phyloP scores from a whole-genome alignment of 1,140 invertebrate species.

The Hyposmocoma kahamanoa region DNA sequence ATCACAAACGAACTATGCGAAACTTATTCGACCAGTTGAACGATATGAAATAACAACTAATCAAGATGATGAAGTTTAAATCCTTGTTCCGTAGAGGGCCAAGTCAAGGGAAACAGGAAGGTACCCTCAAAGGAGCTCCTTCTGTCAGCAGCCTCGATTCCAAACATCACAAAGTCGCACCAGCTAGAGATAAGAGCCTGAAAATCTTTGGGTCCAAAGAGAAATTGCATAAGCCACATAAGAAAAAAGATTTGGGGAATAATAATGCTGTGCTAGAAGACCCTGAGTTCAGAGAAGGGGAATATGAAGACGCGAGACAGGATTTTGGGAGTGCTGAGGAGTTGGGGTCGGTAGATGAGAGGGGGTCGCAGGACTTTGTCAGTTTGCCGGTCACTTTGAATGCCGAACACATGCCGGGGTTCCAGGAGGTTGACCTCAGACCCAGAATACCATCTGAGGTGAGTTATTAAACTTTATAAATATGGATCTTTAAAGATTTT shows the following conservation, averaged over 20 bases:
- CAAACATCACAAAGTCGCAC: slow-evolving; percentile 74
- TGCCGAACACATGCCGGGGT: slow-evolving; percentile 59
- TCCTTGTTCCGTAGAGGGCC: slow-evolving; percentile 85
- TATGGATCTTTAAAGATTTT: no score
- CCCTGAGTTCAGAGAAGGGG: slow-evolving; percentile 40
- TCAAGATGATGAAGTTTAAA: slow-evolving; percentile 87
- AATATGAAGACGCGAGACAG: slow-evolving; percentile 40
- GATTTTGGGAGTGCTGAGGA: slow-evolving; percentile 61
- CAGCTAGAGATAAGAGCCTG: slow-evolving; percentile 59
- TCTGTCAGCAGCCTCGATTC: slow-evolving; percentile 72
- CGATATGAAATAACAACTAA: slow-evolving; percentile 37
- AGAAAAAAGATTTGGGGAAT: slow-evolving; percentile 62
- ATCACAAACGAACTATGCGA: slow-evolving; percentile 20
- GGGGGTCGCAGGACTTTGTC: slow-evolving; percentile 63
- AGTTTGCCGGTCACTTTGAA: slow-evolving; percentile 60
- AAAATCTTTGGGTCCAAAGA: slow-evolving; percentile 71
- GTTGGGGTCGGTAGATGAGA: slow-evolving; percentile 50
- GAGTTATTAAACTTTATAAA: slow-evolving; percentile 11
- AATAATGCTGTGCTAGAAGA: slow-evolving; percentile 64
- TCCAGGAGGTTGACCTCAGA: slow-evolving; percentile 59
- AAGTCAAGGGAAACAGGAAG: slow-evolving; percentile 68
- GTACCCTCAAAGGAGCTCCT: slow-evolving; percentile 63
- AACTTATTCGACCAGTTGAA: slow-evolving; percentile 48
- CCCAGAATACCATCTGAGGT: slow-evolving; percentile 58
- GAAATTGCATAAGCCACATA: slow-evolving; percentile 64